Evolutionary conservation across 2,888 invertebrate species (phyloP), one percentile per base, ranked within the genome.

Genomic region (Drosophila suboccidentalis): DNA sequence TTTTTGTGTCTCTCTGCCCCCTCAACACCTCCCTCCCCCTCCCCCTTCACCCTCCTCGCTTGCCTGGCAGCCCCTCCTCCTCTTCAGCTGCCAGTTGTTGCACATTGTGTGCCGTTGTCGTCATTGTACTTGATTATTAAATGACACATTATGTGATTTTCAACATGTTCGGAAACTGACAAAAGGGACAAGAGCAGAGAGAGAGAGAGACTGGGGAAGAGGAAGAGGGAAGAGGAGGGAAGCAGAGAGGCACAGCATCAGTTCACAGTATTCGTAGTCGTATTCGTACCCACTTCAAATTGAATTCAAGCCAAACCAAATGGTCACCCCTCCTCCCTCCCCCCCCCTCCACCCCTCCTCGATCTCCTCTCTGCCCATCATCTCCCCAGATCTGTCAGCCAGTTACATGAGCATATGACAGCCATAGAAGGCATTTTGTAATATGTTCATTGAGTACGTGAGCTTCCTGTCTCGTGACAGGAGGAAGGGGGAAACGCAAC

Each of bases 61-160:
- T 13, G 0, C 5, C 41, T 17, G 2, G 9, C 32, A 32, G 32
- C 11, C 39, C 29, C 0, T 10, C 11, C 39, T 38, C 0, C 13
- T 22, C 32, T 6, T 10, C 46, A 46, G 41, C 32, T 44, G 41
- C 62, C 66, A 62, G 58, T 66, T 76, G 75, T 54, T 69, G 71
- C 67, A 87, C 72, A 65, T 67, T 88, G 87, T 82, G 88, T 71
- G 55, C 44, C 78, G 84, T 65, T 76, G 64, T 63, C 61, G 71
- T 74, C 82, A 89, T 89, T 88, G 90, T 89, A 82, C 79, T 88
- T 87, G 87, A 87, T 88, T 90, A 91, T 90, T 90, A 91, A 91
- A 90, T 89, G 90, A 90, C 90, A 92, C 90, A 90, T 91, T 91
- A 92, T 92, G 90, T 92, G 86, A 90, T 87, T 90, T 87, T 80